phyloP scores from a whole-genome alignment of 1,140 invertebrate genomes.

The Brachionus rubens region DNA sequence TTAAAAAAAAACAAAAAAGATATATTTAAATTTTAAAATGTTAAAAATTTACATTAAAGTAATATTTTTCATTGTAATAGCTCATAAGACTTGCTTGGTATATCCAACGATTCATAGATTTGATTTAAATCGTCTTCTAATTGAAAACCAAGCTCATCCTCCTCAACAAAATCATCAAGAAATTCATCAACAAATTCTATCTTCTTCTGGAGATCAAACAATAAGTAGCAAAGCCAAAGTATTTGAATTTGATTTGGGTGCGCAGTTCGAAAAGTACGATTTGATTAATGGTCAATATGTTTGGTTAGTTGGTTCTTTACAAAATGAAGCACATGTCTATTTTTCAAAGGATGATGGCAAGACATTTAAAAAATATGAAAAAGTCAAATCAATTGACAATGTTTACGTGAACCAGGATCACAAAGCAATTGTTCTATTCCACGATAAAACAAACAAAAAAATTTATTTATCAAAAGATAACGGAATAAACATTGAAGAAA shows the following conservation, averaged over 20 bases:
- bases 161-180: no score
- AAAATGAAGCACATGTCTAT: not conserved
- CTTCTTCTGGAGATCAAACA: no score
- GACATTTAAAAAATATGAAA: not conserved
- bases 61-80: no score
- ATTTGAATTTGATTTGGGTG: not conserved
- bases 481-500: slow-evolving; percentile 11
- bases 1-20: no score
- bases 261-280: not conserved
- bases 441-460: not conserved
- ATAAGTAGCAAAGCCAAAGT: no score
- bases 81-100: no score
- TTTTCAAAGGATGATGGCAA: slow-evolving; percentile 4
- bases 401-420: not conserved
- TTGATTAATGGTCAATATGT: not conserved
- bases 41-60: no score
- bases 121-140: no score
- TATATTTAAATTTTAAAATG: no score
- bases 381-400: not conserved
- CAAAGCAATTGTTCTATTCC: not conserved
- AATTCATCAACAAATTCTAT: no score
- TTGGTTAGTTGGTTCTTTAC: not conserved
- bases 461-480: slow-evolving; percentile 22
- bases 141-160: no score
- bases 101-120: no score